These are phyloP conservation scores for Gasteruption jaculator DNA, from an alignment of 2,888 invertebrate species.

Conservation along the genomic window DNA sequence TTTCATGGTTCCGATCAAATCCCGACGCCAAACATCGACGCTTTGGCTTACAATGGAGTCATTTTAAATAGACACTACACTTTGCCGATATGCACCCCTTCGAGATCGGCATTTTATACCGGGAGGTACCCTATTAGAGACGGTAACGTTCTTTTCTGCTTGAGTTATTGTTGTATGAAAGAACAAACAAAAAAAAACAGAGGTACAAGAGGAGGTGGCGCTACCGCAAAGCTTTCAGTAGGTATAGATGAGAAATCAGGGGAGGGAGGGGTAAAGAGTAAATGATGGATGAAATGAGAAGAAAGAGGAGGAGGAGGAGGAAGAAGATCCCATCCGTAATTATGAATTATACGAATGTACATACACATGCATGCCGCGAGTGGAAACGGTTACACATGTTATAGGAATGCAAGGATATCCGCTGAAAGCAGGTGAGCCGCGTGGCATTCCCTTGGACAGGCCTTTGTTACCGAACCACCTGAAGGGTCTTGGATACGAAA, in stretches of 20 bases:
- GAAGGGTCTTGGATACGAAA: conserved; percentile 53
- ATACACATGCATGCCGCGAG: too few species aligned
- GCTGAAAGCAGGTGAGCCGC: conserved; percentile 51
- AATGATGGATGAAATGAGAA: too few species aligned
- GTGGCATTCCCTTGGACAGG: conserved; percentile 53
- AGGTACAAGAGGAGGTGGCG: neutral
- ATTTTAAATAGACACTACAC: conserved; percentile 82
- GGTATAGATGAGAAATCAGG: too few species aligned
- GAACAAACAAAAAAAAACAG: neutral
- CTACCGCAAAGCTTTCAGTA: neutral
- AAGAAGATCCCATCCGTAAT: too few species aligned
- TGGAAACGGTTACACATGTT: too few species aligned
- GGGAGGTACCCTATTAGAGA: conserved; percentile 81
- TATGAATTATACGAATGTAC: too few species aligned
- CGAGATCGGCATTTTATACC: conserved; percentile 74
- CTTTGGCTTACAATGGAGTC: conserved; percentile 76
- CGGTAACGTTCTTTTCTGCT: conserved; percentile 29
- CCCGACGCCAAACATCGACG: conserved; percentile 85
- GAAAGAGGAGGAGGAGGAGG: too few species aligned
- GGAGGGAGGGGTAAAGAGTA: too few species aligned
- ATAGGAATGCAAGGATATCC: conserved; percentile 57
- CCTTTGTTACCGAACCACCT: conserved; percentile 56
- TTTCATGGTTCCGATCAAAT: conserved; percentile 85
- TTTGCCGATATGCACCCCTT: conserved; percentile 80
- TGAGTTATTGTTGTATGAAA: too few species aligned